Evolutionary conservation across 1,140 invertebrate species (phyloP).

Genomic region (Atta cephalotes): DNA sequence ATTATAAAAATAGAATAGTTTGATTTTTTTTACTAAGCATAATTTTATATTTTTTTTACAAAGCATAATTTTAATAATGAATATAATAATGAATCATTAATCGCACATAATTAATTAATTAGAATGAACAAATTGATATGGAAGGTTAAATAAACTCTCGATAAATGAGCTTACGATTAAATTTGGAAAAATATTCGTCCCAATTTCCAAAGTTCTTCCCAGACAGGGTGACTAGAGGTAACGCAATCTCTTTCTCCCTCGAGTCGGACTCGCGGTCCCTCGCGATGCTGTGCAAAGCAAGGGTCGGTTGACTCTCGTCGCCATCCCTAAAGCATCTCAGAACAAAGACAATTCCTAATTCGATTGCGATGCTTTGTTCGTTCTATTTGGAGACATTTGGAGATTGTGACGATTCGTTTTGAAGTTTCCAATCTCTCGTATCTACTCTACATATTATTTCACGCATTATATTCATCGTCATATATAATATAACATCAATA

Average conservation of each 20-base stretch:
- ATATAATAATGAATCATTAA: not conserved
- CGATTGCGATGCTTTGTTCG: constrained; percentile 81
- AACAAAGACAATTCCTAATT: constrained; percentile 83
- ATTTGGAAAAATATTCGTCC: constrained; percentile 58
- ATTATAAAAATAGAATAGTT: not conserved
- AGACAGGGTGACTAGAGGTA: constrained; percentile 40
- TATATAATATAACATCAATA: not conserved
- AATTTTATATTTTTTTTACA: constrained; percentile 2
- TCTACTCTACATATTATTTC: not conserved
- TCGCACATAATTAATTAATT: not conserved
- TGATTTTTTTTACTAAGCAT: not conserved
- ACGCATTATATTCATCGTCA: not conserved
- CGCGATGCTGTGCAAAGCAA: constrained; percentile 74
- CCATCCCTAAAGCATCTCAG: constrained; percentile 68
- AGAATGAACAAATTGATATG: constrained; percentile 56
- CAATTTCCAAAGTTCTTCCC: constrained; percentile 66
- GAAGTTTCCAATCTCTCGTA: constrained; percentile 53
- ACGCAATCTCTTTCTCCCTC: constrained; percentile 62
- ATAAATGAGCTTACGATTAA: not conserved
- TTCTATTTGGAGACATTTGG: constrained; percentile 59
- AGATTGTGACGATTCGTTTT: constrained; percentile 66
- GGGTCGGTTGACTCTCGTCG: constrained; percentile 68
- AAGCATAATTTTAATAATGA: constrained; percentile 3
- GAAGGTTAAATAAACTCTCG: constrained; percentile 27
- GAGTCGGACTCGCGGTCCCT: constrained; percentile 65